Evolutionary conservation across 2,797 vertebrate species (phyloP).

Genomic region (Anguilla obscura): DNA sequence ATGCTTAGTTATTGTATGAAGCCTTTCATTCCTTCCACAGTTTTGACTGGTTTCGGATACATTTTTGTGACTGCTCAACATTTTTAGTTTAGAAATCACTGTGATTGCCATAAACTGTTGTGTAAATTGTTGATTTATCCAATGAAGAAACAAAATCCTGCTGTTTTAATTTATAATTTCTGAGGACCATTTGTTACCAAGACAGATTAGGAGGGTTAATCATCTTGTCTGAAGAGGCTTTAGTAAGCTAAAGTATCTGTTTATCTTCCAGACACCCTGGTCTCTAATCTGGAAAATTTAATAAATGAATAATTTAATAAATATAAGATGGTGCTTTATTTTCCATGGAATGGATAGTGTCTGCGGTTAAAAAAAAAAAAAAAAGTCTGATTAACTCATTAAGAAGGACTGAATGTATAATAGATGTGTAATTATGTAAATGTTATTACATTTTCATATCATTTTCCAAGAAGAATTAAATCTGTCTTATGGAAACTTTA

Average conservation of each 20-base stretch:
- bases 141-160: conserved; percentile 7
- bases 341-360: not conserved
- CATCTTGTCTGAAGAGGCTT: conserved; percentile 10
- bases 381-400: conserved; percentile 48
- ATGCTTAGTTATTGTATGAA: too few species aligned
- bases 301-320: conserved; percentile 13
- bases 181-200: not conserved
- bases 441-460: conserved; percentile 74
- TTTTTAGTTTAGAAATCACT: not conserved
- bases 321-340: conserved; percentile 6
- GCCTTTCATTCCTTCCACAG: too few species aligned
- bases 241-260: conserved; percentile 9
- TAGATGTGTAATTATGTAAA: conserved; percentile 78
- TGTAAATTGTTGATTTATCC: conserved; percentile 7
- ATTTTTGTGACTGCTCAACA: not conserved
- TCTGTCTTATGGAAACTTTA: conserved; percentile 73
- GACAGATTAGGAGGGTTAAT: conserved; percentile 1
- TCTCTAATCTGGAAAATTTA: conserved; percentile 22
- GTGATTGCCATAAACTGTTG: not conserved
- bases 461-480: conserved; percentile 70
- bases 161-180: not conserved
- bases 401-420: conserved; percentile 74
- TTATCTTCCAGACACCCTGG: conserved; percentile 12
- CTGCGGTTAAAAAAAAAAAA: conserved; percentile 30
- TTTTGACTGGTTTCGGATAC: too few species aligned